Percentiles rank a stretch among this genome's conserved stretches.
Evolutionary conservation across 2,113 vertebrate species (phyloP).

Genomic region (Emydura subglobosa): DNA sequence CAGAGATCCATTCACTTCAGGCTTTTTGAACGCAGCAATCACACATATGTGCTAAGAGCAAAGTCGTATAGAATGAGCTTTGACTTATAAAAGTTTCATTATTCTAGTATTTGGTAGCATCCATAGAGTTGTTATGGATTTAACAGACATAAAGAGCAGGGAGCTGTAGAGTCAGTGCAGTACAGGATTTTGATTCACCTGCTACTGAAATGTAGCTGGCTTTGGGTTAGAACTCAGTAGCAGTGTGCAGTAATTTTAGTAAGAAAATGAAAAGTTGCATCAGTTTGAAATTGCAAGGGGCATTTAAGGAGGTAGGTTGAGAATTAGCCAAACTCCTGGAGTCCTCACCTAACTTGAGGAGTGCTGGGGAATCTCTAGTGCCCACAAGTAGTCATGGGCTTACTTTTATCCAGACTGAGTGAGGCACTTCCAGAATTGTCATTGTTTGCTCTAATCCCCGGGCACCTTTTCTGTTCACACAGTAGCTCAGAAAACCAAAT

Average conservation of each 20-base stretch:
- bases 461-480: not conserved
- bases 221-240: not conserved
- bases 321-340: not conserved
- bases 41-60: not conserved
- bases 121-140: not conserved
- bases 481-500: not conserved
- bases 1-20: not conserved
- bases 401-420: not conserved
- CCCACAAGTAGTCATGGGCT: not conserved
- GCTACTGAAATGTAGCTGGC: conserved; percentile 2
- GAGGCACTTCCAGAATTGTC: not conserved
- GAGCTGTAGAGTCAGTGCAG: not conserved
- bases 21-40: not conserved
- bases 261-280: not conserved
- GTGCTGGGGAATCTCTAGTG: not conserved
- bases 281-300: not conserved
- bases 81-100: not conserved
- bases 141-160: not conserved
- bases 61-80: not conserved
- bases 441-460: not conserved
- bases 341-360: not conserved
- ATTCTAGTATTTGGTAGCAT: not conserved
- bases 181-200: not conserved
- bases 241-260: not conserved
- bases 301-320: not conserved